These are phyloP conservation scores for Apus apus DNA, from an alignment of 2,113 vertebrate species.

Conservation along the genomic window DNA sequence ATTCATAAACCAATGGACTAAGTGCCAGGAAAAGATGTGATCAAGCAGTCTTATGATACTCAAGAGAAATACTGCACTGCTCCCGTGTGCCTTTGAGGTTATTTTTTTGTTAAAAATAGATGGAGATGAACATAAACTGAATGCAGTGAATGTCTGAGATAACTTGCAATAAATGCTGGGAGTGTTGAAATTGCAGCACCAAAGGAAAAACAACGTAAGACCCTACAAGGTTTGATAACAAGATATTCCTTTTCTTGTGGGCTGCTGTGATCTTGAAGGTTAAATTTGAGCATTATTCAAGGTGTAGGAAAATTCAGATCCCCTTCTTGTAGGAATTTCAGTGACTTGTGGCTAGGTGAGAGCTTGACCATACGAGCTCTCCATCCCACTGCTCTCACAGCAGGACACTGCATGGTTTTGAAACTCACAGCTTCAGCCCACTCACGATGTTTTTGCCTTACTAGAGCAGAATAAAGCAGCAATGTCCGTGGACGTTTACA, in stretches of 20 bases:
- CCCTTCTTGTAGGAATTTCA: neutral
- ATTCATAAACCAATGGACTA: constrained; percentile 44
- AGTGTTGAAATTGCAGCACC: neutral
- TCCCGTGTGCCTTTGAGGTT: neutral
- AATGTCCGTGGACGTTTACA: neutral
- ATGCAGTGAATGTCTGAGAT: neutral
- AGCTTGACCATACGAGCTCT: neutral
- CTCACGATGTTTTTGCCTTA: neutral
- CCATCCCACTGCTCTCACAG: neutral
- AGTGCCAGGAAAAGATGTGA: constrained; percentile 59
- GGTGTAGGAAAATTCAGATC: neutral
- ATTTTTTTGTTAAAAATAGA: constrained; percentile 57
- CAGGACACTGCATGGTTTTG: neutral
- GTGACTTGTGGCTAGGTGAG: neutral
- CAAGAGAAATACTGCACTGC: constrained; percentile 1
- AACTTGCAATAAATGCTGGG: neutral
- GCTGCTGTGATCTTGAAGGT: neutral
- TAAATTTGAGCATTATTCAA: neutral
- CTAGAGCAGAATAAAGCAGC: neutral
- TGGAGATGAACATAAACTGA: constrained; percentile 27
- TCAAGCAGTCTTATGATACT: constrained; percentile 24
- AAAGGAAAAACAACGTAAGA: neutral
- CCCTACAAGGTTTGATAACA: neutral
- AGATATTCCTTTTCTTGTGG: neutral
- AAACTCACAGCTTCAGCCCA: neutral